Evolutionary conservation across 2,888 invertebrate genomes (phyloP).

Genomic region (Drosophila recens): DNA sequence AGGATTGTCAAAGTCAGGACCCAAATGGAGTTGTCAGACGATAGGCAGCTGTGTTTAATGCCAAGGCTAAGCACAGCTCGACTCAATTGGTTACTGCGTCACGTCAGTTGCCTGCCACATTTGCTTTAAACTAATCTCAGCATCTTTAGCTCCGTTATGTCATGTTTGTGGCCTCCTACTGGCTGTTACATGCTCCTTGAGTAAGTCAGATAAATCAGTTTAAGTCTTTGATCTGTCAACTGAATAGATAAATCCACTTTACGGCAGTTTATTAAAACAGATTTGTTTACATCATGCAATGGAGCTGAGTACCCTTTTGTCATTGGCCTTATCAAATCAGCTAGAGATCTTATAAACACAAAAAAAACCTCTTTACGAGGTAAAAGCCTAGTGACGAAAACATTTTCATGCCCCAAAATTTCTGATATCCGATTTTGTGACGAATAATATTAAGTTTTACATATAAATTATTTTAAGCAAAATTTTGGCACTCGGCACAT

Average conservation of each 20-base stretch:
- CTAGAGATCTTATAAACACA: neutral
- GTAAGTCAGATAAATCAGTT: conserved; percentile 36
- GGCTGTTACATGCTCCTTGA: conserved; percentile 20
- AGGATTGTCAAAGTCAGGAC: conserved; percentile 15
- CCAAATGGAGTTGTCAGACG: conserved; percentile 38
- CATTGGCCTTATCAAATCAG: neutral
- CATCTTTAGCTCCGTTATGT: conserved; percentile 33
- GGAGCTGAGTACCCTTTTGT: conserved; percentile 15
- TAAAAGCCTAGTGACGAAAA: no score
- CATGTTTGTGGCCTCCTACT: conserved; percentile 29
- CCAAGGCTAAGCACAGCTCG: conserved; percentile 25
- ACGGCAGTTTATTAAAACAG: conserved; percentile 34
- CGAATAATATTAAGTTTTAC: no score
- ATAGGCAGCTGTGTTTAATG: conserved; percentile 8
- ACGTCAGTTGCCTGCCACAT: conserved; percentile 37
- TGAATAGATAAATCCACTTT: conserved; percentile 21
- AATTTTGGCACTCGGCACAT: no score
- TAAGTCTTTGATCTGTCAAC: conserved; percentile 50
- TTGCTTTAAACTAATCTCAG: conserved; percentile 42
- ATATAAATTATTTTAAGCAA: no score
- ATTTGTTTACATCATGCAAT: conserved; percentile 3
- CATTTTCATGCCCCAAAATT: no score
- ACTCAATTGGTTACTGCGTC: conserved; percentile 35
- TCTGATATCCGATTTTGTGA: no score
- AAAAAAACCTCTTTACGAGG: no score